A percentile compares a stretch with the other conserved stretches of the same genome.
phyloP scores from a whole-genome alignment of 2,797 vertebrate genomes.

The Lutjanus campechanus region DNA sequence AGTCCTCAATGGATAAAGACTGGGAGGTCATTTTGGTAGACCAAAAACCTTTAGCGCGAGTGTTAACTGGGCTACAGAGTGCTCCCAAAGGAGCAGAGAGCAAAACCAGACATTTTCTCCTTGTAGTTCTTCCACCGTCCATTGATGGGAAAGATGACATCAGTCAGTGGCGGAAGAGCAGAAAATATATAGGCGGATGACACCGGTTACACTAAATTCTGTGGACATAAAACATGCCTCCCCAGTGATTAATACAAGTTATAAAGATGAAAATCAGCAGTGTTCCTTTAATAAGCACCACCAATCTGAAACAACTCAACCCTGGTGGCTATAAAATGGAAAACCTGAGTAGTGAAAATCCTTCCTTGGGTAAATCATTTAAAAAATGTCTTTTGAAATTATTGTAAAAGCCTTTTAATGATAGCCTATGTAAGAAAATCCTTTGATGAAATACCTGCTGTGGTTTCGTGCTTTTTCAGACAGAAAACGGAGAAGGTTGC shows the following conservation, averaged over 20 bases:
- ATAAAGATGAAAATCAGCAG: slow-evolving; percentile 40
- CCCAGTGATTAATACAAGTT: slow-evolving; percentile 22
- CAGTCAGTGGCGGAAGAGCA: slow-evolving; percentile 13
- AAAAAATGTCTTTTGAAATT: slow-evolving; percentile 48
- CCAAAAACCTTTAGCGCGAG: slow-evolving; percentile 2
- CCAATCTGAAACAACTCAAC: slow-evolving; percentile 33
- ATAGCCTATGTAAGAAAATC: slow-evolving; percentile 34
- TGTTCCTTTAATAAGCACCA: background rate
- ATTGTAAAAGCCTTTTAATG: slow-evolving; percentile 53
- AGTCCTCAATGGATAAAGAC: background rate
- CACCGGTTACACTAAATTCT: background rate
- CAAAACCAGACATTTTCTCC: slow-evolving; percentile 38
- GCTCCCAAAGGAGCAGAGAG: slow-evolving; percentile 1
- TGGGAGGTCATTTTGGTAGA: slow-evolving; percentile 5
- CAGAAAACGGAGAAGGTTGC: slow-evolving; percentile 55
- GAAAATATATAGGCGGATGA: slow-evolving; percentile 7
- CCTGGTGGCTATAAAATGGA: slow-evolving; percentile 20
- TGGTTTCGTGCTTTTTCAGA: slow-evolving; percentile 24
- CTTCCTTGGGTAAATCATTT: slow-evolving; percentile 29
- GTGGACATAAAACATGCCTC: slow-evolving; percentile 22
- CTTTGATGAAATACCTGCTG: slow-evolving; percentile 56
- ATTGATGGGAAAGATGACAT: slow-evolving; percentile 19
- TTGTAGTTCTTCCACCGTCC: background rate
- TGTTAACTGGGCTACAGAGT: background rate
- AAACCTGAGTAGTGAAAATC: slow-evolving; percentile 38